Percentiles rank a stretch among this genome's conserved stretches.
Evolutionary conservation across 2,797 vertebrate species (phyloP).

Genomic region (Diplodus sargus): DNA sequence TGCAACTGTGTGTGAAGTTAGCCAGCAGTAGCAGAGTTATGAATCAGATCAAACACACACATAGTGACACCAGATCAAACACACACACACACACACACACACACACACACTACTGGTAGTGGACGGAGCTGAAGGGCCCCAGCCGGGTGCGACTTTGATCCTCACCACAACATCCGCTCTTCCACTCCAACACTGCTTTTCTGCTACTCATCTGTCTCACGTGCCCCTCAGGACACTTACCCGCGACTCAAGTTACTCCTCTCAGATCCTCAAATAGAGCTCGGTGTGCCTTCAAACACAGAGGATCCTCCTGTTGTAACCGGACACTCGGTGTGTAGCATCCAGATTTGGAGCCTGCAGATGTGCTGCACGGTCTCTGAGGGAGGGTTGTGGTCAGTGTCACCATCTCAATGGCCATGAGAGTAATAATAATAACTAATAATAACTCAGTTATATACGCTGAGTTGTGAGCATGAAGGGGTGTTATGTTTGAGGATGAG

Average conservation of each 20-base stretch:
- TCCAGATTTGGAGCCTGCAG: slow-evolving; percentile 58
- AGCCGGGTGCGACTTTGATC: slow-evolving; percentile 75
- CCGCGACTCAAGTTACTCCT: slow-evolving; percentile 64
- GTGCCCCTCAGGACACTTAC: slow-evolving; percentile 55
- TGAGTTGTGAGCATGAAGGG: slow-evolving; percentile 11
- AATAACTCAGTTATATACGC: slow-evolving; percentile 26
- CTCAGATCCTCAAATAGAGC: slow-evolving; percentile 70
- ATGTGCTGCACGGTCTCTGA: slow-evolving; percentile 46
- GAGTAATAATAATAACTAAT: slow-evolving; percentile 49
- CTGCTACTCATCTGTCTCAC: slow-evolving; percentile 55
- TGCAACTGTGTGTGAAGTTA: slow-evolving; percentile 66
- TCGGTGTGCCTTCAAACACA: slow-evolving; percentile 58
- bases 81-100: slow-evolving; percentile 35
- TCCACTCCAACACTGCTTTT: slow-evolving; percentile 49
- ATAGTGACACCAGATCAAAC: slow-evolving; percentile 63
- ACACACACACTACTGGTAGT: slow-evolving; percentile 28
- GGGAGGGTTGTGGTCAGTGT: slow-evolving; percentile 59
- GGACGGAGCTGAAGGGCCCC: slow-evolving; percentile 57
- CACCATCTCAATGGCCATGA: slow-evolving; percentile 42
- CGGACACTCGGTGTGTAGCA: slow-evolving; percentile 54
- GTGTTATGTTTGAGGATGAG: slow-evolving; percentile 19
- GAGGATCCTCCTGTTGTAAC: slow-evolving; percentile 63
- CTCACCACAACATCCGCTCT: slow-evolving; percentile 74
- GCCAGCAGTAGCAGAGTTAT: slow-evolving; percentile 67
- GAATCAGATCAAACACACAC: slow-evolving; percentile 71